Base-by-base conservation (phyloP, 2,888 invertebrate genomes). In the Apamea epomidion region DNA sequence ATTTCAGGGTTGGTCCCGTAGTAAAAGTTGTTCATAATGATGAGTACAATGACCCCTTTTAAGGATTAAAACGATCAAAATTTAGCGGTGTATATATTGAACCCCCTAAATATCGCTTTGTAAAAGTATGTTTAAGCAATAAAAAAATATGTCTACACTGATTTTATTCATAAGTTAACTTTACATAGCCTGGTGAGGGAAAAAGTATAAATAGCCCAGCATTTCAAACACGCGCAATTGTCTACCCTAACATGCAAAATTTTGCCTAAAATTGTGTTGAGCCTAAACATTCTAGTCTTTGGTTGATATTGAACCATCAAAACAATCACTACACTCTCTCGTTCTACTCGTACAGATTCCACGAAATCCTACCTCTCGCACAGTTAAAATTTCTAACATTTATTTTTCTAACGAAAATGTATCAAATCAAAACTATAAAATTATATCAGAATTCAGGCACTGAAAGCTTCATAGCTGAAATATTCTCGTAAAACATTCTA, bases 361-460 rank as follows among this genome's bases (percentile, higher is more conserved):
- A 16, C 10, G 58, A 67, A 74, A 76, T n/a, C n/a, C 54, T 29
- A 64, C n/a, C 81, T 37, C 58, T 7, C 8, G 42, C n/a, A 29
- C 62, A n/a, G n/a, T 74, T 69, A 45, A 60, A 32, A 62, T 42
- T 73, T 42, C n/a, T 16, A 25, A 37, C 3, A 80, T 74, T 67
- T 29, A 64, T 83, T 74, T 73, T 69, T 45, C 32, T 16, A n/a
- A 32, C 45, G 51, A 51, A 85, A 87, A 87, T 86, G 62, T 68
- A 80, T 87, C 88, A 87, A 72, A 80, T 76, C n/a, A 85, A 82
- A 86, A 87, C 87, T 74, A 84, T 86, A 80, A 85, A 88, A 87
- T 78, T 65, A 86, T 74, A 77, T 85, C 69, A 80, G 58, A 85
- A 78, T 73, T 81, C 73, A 81, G 51, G 67, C 72, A 87, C 71